Evolutionary conservation across 2,797 vertebrate genomes (phyloP).

Genomic region (Sebastes vulpes): DNA sequence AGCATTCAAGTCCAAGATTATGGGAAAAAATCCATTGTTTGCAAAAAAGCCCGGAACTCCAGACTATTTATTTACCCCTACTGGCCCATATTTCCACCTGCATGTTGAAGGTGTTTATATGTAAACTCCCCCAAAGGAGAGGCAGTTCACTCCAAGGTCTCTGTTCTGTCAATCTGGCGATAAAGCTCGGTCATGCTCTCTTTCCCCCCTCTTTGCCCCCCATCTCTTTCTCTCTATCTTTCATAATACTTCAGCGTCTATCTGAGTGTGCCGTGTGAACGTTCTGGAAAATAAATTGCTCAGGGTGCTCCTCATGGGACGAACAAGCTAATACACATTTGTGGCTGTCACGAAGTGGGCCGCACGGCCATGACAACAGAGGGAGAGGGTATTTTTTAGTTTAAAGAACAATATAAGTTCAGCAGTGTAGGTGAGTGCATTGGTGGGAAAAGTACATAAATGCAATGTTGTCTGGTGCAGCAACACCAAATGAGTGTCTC

Average conservation of each 20-base stretch:
- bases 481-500: background rate
- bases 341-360: background rate
- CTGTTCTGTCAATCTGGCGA: conserved; percentile 50
- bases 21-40: conserved; percentile 65
- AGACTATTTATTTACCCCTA: conserved; percentile 73
- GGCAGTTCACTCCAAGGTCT: conserved; percentile 71
- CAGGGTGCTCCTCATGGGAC: background rate
- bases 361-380: background rate
- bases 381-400: background rate
- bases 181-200: conserved; percentile 58
- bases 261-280: conserved; percentile 16
- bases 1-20: conserved; percentile 62
- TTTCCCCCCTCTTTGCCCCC: conserved; percentile 35
- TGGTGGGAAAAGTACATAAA: background rate
- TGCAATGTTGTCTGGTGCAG: background rate
- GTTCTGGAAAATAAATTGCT: conserved; percentile 35
- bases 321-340: background rate
- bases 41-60: conserved; percentile 44
- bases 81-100: conserved; percentile 82
- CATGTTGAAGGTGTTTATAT: conserved; percentile 79
- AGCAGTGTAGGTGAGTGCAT: background rate
- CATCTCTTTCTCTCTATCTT: background rate
- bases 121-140: conserved; percentile 72
- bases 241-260: conserved; percentile 26
- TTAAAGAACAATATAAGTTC: background rate